A percentile compares a stretch with the other conserved stretches of the same genome.
Evolutionary conservation across 2,113 vertebrate species (phyloP).

Genomic region (Laticauda laticaudata): DNA sequence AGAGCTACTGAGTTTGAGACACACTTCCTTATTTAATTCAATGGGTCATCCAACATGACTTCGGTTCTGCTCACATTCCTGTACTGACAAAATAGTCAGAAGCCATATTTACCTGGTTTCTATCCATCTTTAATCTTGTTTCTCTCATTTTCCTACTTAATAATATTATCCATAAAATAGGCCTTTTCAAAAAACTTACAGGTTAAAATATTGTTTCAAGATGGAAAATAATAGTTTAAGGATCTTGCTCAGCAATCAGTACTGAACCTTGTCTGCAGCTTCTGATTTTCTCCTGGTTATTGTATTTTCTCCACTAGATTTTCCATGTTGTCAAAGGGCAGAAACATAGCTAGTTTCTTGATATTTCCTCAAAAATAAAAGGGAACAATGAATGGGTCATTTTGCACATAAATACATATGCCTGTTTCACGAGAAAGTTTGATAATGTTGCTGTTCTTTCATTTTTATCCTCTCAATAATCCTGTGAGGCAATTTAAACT

Average conservation of each 20-base stretch:
- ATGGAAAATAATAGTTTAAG: background rate
- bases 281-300: background rate
- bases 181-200: background rate
- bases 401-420: background rate
- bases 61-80: too few species aligned
- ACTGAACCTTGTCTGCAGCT: background rate
- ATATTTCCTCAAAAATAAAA: too few species aligned
- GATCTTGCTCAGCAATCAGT: background rate
- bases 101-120: conserved; percentile 23
- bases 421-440: background rate
- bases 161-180: conserved; percentile 31
- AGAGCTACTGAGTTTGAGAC: too few species aligned
- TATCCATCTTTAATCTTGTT: background rate
- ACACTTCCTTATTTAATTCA: too few species aligned
- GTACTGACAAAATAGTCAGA: conserved; percentile 10
- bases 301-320: background rate
- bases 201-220: background rate
- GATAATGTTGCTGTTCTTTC: background rate
- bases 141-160: conserved; percentile 12
- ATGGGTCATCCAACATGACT: too few species aligned
- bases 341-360: background rate
- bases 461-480: background rate
- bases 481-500: background rate
- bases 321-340: background rate
- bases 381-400: background rate